Evolutionary conservation across 2,888 invertebrate species (phyloP).

Genomic region (Trisateles emortualis): DNA sequence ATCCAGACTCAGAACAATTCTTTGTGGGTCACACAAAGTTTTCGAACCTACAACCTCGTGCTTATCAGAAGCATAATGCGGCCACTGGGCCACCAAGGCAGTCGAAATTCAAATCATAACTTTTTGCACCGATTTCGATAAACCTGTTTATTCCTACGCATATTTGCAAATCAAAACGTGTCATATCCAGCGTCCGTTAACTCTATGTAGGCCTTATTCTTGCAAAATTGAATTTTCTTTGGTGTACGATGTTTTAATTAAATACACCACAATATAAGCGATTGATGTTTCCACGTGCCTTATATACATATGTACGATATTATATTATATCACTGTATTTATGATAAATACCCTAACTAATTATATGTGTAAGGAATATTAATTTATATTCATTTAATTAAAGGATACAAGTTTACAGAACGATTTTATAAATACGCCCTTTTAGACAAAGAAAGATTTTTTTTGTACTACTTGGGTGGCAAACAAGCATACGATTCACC

Average conservation of each 20-base stretch:
- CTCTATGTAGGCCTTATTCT: slow-evolving; percentile 33
- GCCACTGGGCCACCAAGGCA: no score
- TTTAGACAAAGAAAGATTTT: no score
- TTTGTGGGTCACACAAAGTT: no score
- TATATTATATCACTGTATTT: slow-evolving; percentile 12
- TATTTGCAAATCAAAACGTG: not conserved
- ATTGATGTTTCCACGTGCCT: slow-evolving; percentile 41
- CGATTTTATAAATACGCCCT: no score
- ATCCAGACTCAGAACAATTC: no score
- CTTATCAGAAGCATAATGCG: no score
- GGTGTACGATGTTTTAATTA: slow-evolving; percentile 49
- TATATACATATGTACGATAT: slow-evolving; percentile 11
- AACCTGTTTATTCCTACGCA: not conserved
- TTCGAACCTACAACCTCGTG: no score
- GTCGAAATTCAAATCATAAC: no score
- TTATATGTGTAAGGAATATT: not conserved
- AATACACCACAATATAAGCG: slow-evolving; percentile 33
- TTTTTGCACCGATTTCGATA: not conserved
- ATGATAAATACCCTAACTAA: not conserved
- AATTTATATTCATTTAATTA: no score
- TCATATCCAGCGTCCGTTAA: slow-evolving; percentile 23
- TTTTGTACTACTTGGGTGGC: no score
- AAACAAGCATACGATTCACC: no score
- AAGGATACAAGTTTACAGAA: no score
- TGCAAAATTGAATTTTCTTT: slow-evolving; percentile 51